Percentiles rank a stretch among this genome's conserved stretches.
Conservation (phyloP, 2,113 vertebrate genomes). For the Anas platyrhynchos region DNA sequence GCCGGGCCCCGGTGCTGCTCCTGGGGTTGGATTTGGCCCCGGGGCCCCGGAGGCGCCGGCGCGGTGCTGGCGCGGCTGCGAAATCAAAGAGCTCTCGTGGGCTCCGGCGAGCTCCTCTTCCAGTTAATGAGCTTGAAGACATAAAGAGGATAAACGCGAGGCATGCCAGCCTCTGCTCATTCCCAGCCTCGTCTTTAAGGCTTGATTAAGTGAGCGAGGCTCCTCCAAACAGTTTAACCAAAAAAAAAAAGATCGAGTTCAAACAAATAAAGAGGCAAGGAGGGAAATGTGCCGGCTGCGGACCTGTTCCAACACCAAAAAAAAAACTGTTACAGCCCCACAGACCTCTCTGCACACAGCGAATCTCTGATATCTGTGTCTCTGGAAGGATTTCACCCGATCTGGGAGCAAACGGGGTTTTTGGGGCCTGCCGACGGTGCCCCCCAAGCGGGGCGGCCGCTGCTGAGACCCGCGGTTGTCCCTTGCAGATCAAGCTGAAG, state of each 20-base stretch:
- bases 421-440: too few relatives aligned
- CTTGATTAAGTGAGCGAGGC: rapidly evolving
- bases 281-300: rapidly evolving
- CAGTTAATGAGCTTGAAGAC: rapidly evolving
- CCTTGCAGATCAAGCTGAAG: conserved; percentile 87
- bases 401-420: too few relatives aligned
- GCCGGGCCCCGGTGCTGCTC: not conserved
- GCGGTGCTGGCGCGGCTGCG: rapidly evolving
- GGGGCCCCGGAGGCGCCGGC: rapidly evolving
- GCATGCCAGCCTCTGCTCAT: rapidly evolving
- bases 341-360: not conserved
- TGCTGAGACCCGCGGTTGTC: not conserved
- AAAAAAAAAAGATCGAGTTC: rapidly evolving
- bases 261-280: not conserved
- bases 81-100: not conserved
- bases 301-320: not conserved
- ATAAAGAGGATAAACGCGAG: rapidly evolving
- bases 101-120: not conserved
- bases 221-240: not conserved
- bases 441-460: too few relatives aligned
- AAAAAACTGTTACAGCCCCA: rapidly evolving
- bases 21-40: not conserved
- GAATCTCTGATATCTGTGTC: not conserved
- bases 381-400: too few relatives aligned
- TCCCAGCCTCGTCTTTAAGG: not conserved